Percentiles rank a stretch among this genome's conserved stretches.
Evolutionary conservation across 2,888 invertebrate genomes (phyloP).

Genomic region (Lasiommata megera): DNA sequence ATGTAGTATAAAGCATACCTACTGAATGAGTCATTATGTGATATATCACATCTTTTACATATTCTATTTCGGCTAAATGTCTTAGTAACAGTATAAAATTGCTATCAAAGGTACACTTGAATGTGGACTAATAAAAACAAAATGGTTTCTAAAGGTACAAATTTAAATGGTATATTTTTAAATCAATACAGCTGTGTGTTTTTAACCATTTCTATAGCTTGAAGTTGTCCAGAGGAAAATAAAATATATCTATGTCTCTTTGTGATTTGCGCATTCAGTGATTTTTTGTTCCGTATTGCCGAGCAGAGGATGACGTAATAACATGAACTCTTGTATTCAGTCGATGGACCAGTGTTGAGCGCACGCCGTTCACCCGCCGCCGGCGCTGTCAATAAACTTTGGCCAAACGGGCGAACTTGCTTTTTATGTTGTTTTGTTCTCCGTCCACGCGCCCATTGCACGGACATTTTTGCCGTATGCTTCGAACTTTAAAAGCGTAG

Average conservation of each 20-base stretch:
- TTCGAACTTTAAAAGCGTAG: conserved; percentile 11
- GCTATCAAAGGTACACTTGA: too few relatives aligned
- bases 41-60: too few relatives aligned
- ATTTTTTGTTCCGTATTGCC: conserved; percentile 56
- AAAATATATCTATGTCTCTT: conserved; percentile 45
- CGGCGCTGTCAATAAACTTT: conserved; percentile 79
- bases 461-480: conserved; percentile 1
- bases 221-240: conserved; percentile 2
- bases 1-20: too few relatives aligned
- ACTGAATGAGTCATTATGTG: too few relatives aligned
- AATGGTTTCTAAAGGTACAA: too few relatives aligned
- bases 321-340: conserved; percentile 48
- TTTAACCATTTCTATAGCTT: neutral
- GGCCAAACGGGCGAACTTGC: conserved; percentile 64
- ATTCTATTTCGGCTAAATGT: too few relatives aligned
- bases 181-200: too few relatives aligned
- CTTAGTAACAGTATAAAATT: too few relatives aligned
- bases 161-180: too few relatives aligned
- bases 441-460: conserved; percentile 22
- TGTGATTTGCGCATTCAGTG: conserved; percentile 48
- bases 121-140: too few relatives aligned
- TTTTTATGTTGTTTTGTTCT: conserved; percentile 54
- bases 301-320: conserved; percentile 64
- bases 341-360: conserved; percentile 50
- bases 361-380: conserved; percentile 50